phyloP scores from a whole-genome alignment of 2,113 vertebrate species.

The Hystrix cristata region DNA sequence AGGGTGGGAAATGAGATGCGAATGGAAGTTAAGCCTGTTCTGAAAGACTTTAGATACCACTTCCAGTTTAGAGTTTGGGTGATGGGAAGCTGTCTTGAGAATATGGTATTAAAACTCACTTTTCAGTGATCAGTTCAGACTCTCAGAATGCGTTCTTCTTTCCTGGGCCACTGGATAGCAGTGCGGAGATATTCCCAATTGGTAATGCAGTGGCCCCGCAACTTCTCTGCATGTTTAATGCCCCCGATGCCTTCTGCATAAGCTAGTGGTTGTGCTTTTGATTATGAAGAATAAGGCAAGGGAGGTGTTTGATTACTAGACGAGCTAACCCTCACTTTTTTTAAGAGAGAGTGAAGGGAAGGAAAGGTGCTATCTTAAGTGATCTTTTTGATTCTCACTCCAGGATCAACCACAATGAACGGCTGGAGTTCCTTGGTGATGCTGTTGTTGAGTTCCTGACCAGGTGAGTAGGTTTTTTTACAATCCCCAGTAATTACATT shows the following conservation, averaged over 20 bases:
- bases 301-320: background rate
- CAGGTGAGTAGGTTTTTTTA: constrained; percentile 91
- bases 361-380: constrained; percentile 40
- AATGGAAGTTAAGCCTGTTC: background rate
- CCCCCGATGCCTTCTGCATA: background rate
- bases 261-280: background rate
- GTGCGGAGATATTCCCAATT: background rate
- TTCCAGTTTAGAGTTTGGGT: background rate
- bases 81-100: background rate
- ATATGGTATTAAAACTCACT: background rate
- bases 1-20: background rate
- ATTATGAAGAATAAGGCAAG: background rate
- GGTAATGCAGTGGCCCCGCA: background rate
- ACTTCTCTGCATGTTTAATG: background rate
- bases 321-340: background rate
- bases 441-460: constrained; percentile 99
- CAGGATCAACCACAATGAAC: constrained; percentile 99
- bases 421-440: constrained; percentile 99
- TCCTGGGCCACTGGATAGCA: background rate
- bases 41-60: background rate
- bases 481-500: background rate
- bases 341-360: background rate
- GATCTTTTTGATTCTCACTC: constrained; percentile 70
- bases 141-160: background rate
- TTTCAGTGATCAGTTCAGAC: background rate